Conservation (phyloP, 2,888 invertebrate genomes). For the Apantesis nais region DNA sequence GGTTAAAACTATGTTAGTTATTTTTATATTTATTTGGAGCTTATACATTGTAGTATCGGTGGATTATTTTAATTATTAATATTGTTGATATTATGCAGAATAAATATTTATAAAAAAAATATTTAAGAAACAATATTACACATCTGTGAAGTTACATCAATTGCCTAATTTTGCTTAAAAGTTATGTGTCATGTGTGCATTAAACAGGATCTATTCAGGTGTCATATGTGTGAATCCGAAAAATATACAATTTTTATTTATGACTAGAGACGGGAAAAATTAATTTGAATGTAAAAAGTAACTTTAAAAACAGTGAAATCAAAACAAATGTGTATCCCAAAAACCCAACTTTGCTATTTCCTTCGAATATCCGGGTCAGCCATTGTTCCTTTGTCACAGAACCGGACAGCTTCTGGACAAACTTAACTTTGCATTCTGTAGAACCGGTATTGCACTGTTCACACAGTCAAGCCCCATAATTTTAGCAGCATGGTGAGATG, state of each 20-base stretch:
- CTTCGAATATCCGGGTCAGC: slow-evolving; percentile 76
- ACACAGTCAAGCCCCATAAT: slow-evolving; percentile 36
- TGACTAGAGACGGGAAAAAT: background rate
- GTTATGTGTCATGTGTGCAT: background rate
- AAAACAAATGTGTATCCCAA: slow-evolving; percentile 53
- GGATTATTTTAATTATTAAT: background rate
- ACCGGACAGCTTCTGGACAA: slow-evolving; percentile 67
- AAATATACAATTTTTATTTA: background rate
- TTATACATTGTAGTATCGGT: background rate
- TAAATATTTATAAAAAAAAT: background rate
- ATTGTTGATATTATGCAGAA: background rate
- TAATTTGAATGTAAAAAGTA: background rate
- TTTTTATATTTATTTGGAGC: background rate
- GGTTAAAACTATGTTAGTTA: background rate
- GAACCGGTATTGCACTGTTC: slow-evolving; percentile 46
- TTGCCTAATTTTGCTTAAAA: background rate
- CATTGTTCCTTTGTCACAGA: slow-evolving; percentile 77
- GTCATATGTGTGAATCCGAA: background rate
- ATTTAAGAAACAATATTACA: background rate
- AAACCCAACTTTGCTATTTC: slow-evolving; percentile 68
- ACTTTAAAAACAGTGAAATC: slow-evolving; percentile 12
- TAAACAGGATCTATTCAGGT: background rate
- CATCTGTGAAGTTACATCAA: background rate
- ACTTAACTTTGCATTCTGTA: slow-evolving; percentile 61
- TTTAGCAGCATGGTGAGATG: slow-evolving; percentile 47